Base-by-base conservation (phyloP, 2,888 invertebrate species). In the Drosophila pullipes region DNA sequence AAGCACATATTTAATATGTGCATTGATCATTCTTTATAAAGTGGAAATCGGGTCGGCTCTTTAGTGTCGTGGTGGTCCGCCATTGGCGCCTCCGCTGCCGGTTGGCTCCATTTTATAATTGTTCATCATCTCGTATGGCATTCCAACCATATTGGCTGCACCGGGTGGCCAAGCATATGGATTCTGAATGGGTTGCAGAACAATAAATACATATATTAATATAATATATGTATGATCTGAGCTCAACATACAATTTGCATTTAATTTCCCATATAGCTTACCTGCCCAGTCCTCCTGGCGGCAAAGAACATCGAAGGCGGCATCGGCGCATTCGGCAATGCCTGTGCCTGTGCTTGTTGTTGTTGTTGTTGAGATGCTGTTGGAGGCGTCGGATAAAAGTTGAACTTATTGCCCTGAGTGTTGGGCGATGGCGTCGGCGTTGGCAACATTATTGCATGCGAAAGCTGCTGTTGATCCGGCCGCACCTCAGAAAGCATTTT, bases 361-460 rank as follows among this genome's bases (percentile, higher is more conserved):
- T 47, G 22, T 13, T 44, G 22, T 47, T 47, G 82, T 22, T 54
- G 70, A 10, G 62, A 9, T 31, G 54, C 31, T 16, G 60, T 35
- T 5, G 52, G 22, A 10, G 44, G 18, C 13, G 73, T 10, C 7
- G 71, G 31, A 54, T 63, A 82, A 47, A 78, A 90, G 44, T 60
- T 81, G 6, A 88, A 90, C 49, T 82, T 78, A 47, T 74, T 80
- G 33, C 75, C 68, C 18, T 41, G 74, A 1, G 69, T 64, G 18
- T 69, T 78, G 28, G 90, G 82, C 49, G 86, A 82, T 25, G 89
- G 87, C 7, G 69, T 68, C 28, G 81, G 79, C 0, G 90, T 88
- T 7, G 82, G 81, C 63, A 92, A 65, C 44, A 86, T 77, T 57
- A 87, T 61, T n/a, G 78, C 74, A 63, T 65, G 66, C 10, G 84